Base-by-base conservation (phyloP, 2,113 vertebrate species). In the Mixornis gularis region DNA sequence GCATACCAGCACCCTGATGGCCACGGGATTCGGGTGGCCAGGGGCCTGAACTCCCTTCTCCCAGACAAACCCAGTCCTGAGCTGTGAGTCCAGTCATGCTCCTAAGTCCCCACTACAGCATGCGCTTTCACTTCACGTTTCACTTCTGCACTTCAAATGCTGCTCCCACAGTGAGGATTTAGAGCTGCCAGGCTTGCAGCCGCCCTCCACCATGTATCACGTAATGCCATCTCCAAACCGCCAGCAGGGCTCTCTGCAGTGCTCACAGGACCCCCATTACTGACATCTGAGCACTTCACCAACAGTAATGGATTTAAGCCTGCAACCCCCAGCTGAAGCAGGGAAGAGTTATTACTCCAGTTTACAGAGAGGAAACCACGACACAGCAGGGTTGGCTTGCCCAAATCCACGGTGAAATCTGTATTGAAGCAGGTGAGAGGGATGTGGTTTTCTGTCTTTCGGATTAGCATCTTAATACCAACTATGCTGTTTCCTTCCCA, bases 71-170 rank as follows among this genome's bases (percentile, higher is more conserved):
- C 38, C 49, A 76, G 21, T 38, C 44, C 3, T 1, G 53, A 91
- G 52, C 81, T n/a, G 7, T 0, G 1, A 58, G n/a, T 41, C 49
- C 34, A 7, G 79, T 38, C 55, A 12, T 13, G 41, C 83, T 46
- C 64, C 5, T 0, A n/a, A 66, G 48, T 21, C 59, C 56, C 40
- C 1, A 0, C 5, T 5, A 22, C 0, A 0, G 66, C 0, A 2
- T 66, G 36, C 30, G 71, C 76, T 90, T 89, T 92, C 79, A 26
- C 56, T 81, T 78, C 87, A 59, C 5, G 5, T 90, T 86, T 76
- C 78, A 12, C 43, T 91, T 44, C 26, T 63, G 79, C 71, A 32
- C 51, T 85, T 82, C 53, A 59, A 41, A 48, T 59, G 63, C 73
- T 66, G 53, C 69, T 94, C 74, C 63, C 79, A 60, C 55, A 18